Conservation (phyloP, 2,888 invertebrate genomes). For the Eutolmus rufibarbis region DNA sequence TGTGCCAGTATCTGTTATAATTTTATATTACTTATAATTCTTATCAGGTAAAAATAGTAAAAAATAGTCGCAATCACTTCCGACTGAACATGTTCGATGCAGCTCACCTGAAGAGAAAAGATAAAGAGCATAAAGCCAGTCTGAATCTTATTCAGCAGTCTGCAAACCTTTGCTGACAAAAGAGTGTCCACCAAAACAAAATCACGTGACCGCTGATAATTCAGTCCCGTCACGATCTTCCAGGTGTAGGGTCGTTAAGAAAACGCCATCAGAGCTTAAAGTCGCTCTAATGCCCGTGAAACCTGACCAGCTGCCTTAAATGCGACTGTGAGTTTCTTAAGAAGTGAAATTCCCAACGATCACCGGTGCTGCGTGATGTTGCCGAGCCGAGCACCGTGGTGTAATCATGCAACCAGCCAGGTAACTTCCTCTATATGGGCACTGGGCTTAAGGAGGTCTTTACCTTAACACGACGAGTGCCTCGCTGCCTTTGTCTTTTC, state of each 20-base stretch:
- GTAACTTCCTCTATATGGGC: neutral
- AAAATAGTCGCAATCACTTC: neutral
- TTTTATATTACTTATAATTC: too few relatives aligned
- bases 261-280: neutral
- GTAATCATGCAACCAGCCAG: neutral
- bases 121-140: neutral
- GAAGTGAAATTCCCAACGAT: constrained; percentile 17
- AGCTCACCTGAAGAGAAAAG: neutral
- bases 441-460: constrained; percentile 9
- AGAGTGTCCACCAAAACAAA: neutral
- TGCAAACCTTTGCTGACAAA: neutral
- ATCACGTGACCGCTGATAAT: neutral
- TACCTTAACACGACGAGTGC: neutral
- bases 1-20: too few relatives aligned
- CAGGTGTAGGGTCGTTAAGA: neutral
- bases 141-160: neutral
- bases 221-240: neutral
- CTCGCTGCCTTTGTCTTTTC: neutral
- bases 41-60: neutral
- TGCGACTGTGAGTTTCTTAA: neutral
- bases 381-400: neutral
- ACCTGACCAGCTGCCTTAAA: neutral
- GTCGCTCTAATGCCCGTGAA: neutral
- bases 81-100: neutral
- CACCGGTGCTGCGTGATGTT: neutral